These are phyloP conservation scores for Noctua comes DNA, from an alignment of 2,888 invertebrate genomes.

Conservation along the genomic window DNA sequence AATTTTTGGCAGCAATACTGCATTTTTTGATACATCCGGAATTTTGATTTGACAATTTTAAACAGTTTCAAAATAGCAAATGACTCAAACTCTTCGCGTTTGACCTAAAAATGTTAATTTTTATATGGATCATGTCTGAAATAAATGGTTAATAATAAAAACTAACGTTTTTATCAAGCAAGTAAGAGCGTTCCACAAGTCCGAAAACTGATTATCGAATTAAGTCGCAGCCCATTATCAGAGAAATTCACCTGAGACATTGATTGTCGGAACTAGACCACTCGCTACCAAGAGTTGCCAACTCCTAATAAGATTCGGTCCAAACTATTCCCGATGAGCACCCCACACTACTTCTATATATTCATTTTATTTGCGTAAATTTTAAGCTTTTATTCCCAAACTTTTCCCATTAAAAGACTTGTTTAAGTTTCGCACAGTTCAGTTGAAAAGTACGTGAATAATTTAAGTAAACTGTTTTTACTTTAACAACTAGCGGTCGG, in stretches of 20 bases:
- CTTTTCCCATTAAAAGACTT: conserved; percentile 53
- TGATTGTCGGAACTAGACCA: conserved; percentile 64
- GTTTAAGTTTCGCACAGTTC: conserved; percentile 41
- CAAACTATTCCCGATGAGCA: conserved; percentile 65
- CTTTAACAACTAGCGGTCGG: conserved; percentile 14
- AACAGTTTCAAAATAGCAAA: conserved; percentile 20
- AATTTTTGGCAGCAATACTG: conserved; percentile 39
- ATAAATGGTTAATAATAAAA: too few relatives aligned
- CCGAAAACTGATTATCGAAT: conserved; percentile 57
- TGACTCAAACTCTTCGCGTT: neutral
- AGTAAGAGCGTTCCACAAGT: conserved; percentile 21
- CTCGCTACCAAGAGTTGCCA: conserved; percentile 70
- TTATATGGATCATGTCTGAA: too few relatives aligned
- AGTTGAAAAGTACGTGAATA: conserved; percentile 42
- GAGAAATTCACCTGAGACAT: conserved; percentile 66
- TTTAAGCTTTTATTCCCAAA: conserved; percentile 49
- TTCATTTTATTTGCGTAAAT: conserved; percentile 52
- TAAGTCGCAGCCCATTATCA: conserved; percentile 69
- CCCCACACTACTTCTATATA: conserved; percentile 44
- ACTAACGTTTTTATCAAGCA: neutral
- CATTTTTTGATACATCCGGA: conserved; percentile 14
- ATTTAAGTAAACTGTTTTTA: conserved; percentile 46
- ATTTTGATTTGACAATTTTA: conserved; percentile 37
- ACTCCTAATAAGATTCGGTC: conserved; percentile 77
- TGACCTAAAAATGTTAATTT: neutral